Evolutionary conservation across 2,797 vertebrate species (phyloP).

Genomic region (Anolis apletophallus): DNA sequence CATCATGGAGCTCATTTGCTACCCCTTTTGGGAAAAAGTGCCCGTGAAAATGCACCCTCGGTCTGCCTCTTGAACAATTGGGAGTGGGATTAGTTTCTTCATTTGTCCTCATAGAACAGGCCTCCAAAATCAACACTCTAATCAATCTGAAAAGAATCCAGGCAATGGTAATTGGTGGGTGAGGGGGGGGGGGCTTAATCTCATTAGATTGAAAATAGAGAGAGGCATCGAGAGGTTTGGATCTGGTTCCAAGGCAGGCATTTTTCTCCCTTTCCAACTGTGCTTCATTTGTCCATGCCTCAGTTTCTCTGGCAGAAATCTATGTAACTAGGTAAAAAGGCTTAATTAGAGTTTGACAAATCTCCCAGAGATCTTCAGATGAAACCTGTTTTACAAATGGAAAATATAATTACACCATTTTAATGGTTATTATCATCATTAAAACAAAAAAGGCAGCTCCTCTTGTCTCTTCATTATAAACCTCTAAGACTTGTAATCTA

Average conservation of each 20-base stretch:
- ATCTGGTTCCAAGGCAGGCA: not conserved
- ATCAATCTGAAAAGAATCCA: not conserved
- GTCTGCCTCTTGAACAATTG: no score
- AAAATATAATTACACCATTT: constrained; percentile 45
- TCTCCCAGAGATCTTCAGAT: constrained; percentile 34
- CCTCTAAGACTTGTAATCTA: constrained; percentile 52
- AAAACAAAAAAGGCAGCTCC: constrained; percentile 66
- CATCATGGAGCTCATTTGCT: no score
- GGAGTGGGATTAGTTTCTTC: not conserved
- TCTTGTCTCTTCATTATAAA: constrained; percentile 31
- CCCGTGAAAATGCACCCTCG: no score
- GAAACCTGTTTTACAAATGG: constrained; percentile 45
- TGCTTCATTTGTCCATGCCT: constrained; percentile 25
- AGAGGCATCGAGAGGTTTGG: not conserved
- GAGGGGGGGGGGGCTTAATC: not conserved
- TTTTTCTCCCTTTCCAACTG: not conserved
- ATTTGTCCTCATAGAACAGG: not conserved
- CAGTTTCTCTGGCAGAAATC: not conserved
- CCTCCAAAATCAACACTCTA: constrained; percentile 1
- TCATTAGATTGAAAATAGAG: not conserved
- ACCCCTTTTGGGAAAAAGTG: no score
- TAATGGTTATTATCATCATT: constrained; percentile 59
- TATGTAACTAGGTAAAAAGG: constrained; percentile 24
- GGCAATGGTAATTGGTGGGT: not conserved
- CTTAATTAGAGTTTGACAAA: constrained; percentile 37